Conservation (phyloP, 2,113 vertebrate genomes). For the Anseranas semipalmata region DNA sequence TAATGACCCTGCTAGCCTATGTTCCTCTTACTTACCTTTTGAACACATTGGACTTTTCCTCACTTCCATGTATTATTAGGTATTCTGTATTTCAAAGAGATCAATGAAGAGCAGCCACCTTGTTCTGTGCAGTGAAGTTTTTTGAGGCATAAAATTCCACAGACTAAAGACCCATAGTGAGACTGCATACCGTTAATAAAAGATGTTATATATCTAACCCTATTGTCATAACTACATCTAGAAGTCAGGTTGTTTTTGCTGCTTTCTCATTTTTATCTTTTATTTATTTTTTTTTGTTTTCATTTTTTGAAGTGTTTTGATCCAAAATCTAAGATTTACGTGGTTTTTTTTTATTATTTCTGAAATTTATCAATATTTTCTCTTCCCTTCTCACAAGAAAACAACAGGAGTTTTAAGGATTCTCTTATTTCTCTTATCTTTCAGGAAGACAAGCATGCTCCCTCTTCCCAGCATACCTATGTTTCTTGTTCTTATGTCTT, state of each 20-base stretch:
- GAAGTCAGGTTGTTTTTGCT: background rate
- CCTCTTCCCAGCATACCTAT: background rate
- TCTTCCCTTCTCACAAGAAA: background rate
- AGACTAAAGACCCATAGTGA: background rate
- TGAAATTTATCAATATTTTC: background rate
- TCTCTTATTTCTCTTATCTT: background rate
- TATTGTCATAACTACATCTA: background rate
- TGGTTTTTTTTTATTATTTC: background rate
- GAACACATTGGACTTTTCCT: background rate
- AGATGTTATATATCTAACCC: background rate
- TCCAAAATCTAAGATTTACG: background rate
- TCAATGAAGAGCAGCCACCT: background rate
- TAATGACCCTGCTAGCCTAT: background rate
- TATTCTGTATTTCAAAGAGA: background rate
- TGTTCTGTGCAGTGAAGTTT: background rate
- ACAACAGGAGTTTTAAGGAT: background rate
- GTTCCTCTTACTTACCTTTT: background rate
- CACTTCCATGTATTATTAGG: background rate
- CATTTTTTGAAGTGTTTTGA: background rate
- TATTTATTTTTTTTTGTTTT: background rate
- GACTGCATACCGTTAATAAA: background rate
- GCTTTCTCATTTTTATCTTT: background rate
- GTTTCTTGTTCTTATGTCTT: background rate
- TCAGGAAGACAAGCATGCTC: background rate
- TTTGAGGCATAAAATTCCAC: background rate